Evolutionary conservation across 1,140 invertebrate genomes (phyloP), one percentile per base, ranked within the genome.

Genomic region (Drosophila nigrodunni): DNA sequence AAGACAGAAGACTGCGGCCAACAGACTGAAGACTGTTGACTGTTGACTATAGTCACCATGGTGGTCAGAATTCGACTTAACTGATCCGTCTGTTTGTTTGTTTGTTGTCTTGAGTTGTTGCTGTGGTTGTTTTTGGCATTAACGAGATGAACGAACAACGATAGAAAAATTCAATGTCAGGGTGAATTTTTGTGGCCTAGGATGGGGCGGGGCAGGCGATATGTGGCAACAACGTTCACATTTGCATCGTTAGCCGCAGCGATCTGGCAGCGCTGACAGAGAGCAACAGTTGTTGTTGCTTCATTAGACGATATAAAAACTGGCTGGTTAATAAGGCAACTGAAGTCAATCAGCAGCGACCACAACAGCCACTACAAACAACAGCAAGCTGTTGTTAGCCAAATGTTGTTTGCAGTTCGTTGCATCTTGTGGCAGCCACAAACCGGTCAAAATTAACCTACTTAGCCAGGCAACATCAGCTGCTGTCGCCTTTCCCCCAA

Each of bases 401-500:
- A 78, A 85, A 78, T 86, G 78, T 64, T 71, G 59, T 79, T 74
- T 59, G 73, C 59, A 41, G 60, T 58, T 50, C 47, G 60, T 58
- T 50, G 50, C 64, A 59, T 44, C 49, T 74, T 62, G 66, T 64
- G 60, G 77, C 72, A 66, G 68, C 75, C 69, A 74, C 77, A 88
- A 88, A 88, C 85, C 85, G 85, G 85, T 88, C 80, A 88, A 88
- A 88, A 88, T 89, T 88, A 88, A 88, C 85, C 85, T 88, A 88
- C 85, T 88, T 88, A 89, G 59, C 80, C 62, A 30, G 35, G 50
- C 54, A 57, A 67, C 62, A 67, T 74, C 77, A 74, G 75, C 80
- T 78, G 77, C 80, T 59, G 41, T 66, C 34, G 30, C 80, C 74
- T 88, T 88, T 83, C 78, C 44, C 47, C 64, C 59, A 37, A 55